A percentile compares a stretch with the other conserved stretches of the same genome.
Evolutionary conservation across 92 coral and sea anemone genomes (phyloP).

Genomic region (Plumapathes pennacea): DNA sequence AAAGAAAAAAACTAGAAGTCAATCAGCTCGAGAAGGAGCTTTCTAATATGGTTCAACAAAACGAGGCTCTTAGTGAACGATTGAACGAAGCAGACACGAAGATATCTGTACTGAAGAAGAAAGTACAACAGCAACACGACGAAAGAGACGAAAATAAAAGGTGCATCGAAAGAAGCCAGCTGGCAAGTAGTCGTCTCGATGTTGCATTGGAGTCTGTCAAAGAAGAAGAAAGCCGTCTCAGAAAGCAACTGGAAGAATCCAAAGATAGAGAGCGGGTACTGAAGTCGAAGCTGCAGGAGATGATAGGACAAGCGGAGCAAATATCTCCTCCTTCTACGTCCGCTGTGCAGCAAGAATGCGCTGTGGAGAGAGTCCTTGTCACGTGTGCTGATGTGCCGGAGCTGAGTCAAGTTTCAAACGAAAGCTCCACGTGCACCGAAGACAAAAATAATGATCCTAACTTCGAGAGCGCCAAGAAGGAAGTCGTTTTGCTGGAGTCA

Average conservation of each 20-base stretch:
- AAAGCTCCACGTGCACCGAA: constrained; percentile 10
- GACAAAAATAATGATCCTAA: constrained; percentile 25
- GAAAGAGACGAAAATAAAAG: constrained; percentile 56
- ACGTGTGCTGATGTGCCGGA: constrained; percentile 37
- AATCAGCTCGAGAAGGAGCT: constrained; percentile 43
- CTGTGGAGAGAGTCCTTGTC: constrained; percentile 46
- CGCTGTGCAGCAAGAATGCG: constrained; percentile 10
- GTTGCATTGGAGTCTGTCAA: constrained; percentile 43
- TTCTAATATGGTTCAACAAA: constrained; percentile 6
- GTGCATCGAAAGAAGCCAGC: constrained; percentile 19
- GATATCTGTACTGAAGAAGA: constrained; percentile 14
- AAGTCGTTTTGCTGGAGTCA: constrained; percentile 59
- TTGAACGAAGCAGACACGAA: constrained; percentile 33
- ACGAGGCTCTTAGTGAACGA: constrained; percentile 13
- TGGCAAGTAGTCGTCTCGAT: constrained; percentile 38
- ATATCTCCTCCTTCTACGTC: too few species aligned
- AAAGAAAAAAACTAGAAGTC: constrained; percentile 24
- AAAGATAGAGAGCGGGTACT: constrained; percentile 15
- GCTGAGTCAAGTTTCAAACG: constrained; percentile 27
- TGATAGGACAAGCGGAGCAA: background rate
- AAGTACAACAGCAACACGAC: too few species aligned
- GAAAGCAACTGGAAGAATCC: constrained; percentile 25
- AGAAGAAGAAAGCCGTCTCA: constrained; percentile 32
- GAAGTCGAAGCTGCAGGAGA: constrained; percentile 6
- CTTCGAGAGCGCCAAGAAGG: constrained; percentile 63